Conservation (phyloP, 2,888 invertebrate species). For the Andrena marginata region DNA sequence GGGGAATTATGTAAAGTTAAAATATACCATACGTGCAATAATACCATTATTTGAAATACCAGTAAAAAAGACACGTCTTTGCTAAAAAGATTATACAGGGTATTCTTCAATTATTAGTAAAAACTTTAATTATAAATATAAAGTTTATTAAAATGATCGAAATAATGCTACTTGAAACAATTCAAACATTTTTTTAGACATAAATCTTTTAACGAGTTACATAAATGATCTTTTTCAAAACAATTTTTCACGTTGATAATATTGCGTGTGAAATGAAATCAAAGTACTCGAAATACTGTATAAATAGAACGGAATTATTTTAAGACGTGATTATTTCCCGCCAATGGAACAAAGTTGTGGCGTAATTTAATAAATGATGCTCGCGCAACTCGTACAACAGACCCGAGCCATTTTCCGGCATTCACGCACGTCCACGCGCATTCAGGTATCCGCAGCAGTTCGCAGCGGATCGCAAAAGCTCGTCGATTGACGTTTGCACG, state of each 20-base stretch:
- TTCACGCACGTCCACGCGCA: neutral
- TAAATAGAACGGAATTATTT: slow-evolving; percentile 1
- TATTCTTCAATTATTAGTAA: too few relatives aligned
- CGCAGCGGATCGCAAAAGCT: neutral
- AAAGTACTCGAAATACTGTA: neutral
- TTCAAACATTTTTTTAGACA: neutral
- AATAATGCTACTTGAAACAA: neutral
- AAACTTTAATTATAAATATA: too few relatives aligned
- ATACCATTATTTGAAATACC: neutral
- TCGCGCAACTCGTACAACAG: neutral
- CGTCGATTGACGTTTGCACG: neutral
- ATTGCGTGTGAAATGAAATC: too few relatives aligned
- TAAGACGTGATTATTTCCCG: slow-evolving; percentile 2
- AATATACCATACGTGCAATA: neutral
- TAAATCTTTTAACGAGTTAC: neutral
- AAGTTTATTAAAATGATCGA: neutral
- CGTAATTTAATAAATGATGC: slow-evolving; percentile 13
- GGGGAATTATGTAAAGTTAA: neutral
- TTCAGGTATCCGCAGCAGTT: neutral
- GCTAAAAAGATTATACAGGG: too few relatives aligned
- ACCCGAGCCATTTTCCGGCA: slow-evolving; percentile 27
- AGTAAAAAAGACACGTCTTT: neutral
- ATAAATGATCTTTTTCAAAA: neutral
- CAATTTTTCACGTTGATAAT: too few relatives aligned
- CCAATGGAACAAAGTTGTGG: slow-evolving; percentile 7